These are phyloP conservation scores for Ispidina picta DNA, from an alignment of 2,797 vertebrate genomes.

Conservation along the genomic window DNA sequence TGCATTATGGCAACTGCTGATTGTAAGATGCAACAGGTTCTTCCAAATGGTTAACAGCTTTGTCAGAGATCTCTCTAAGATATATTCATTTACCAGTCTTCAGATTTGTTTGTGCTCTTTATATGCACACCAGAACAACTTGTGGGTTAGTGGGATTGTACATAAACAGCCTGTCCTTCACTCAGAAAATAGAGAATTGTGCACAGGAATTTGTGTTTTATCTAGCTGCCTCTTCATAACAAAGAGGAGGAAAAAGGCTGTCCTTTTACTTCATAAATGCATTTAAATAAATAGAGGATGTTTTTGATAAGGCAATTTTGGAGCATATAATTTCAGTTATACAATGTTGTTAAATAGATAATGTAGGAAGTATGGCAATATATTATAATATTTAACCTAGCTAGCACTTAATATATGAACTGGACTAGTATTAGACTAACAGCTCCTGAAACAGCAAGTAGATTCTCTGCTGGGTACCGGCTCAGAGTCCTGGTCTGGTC, in stretches of 20 bases:
- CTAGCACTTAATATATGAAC: background rate
- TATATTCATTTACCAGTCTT: background rate
- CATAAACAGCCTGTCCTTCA: background rate
- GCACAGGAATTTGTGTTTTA: background rate
- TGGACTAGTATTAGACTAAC: too few species aligned
- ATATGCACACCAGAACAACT: background rate
- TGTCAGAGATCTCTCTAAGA: background rate
- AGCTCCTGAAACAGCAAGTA: background rate
- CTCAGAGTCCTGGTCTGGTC: rapidly evolving
- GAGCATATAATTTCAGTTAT: background rate
- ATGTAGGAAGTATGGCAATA: background rate
- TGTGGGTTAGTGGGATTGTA: background rate
- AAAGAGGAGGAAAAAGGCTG: background rate
- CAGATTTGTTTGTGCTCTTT: background rate
- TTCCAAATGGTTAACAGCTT: background rate
- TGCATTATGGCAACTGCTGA: background rate
- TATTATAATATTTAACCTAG: background rate
- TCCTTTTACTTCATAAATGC: background rate
- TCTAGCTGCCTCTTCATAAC: background rate
- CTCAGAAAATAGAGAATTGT: background rate
- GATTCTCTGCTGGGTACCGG: rapidly evolving
- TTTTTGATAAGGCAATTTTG: background rate
- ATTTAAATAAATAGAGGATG: background rate
- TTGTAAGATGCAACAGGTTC: background rate
- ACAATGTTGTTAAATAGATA: background rate